phyloP scores from a whole-genome alignment of 2,888 invertebrate species.

The Cenopis cana region DNA sequence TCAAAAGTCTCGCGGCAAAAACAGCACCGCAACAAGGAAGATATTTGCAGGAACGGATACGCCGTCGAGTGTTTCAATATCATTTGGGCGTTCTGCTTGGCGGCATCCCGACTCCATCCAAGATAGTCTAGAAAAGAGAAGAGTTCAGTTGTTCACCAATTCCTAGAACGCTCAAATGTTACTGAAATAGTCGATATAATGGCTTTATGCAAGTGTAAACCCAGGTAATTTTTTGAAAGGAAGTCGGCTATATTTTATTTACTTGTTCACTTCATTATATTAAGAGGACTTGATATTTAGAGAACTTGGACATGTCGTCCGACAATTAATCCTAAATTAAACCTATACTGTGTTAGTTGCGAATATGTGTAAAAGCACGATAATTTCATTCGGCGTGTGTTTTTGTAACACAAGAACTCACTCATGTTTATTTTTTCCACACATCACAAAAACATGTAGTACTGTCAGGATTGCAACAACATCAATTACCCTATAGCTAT shows the following conservation, averaged over 20 bases:
- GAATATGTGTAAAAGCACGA: too few relatives aligned
- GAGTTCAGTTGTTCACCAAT: constrained; percentile 44
- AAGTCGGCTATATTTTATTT: not conserved
- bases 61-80: constrained; percentile 48
- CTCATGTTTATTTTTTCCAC: too few relatives aligned
- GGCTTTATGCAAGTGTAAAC: not conserved
- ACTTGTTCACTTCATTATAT: not conserved
- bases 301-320: not conserved
- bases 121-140: constrained; percentile 48
- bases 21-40: constrained; percentile 35
- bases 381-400: too few relatives aligned
- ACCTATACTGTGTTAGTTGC: not conserved
- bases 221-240: not conserved
- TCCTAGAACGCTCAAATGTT: constrained; percentile 42
- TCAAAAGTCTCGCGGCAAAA: constrained; percentile 46
- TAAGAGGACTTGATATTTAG: too few relatives aligned
- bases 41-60: constrained; percentile 46
- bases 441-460: too few relatives aligned
- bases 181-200: constrained; percentile 15
- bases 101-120: constrained; percentile 39
- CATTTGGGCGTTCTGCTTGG: constrained; percentile 43
- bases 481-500: too few relatives aligned
- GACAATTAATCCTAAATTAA: not conserved
- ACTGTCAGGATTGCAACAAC: too few relatives aligned
- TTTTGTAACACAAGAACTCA: too few relatives aligned